Evolutionary conservation across 1,140 invertebrate species (phyloP), one percentile per base, ranked within the genome.

Genomic region (Microplitis demolitor): DNA sequence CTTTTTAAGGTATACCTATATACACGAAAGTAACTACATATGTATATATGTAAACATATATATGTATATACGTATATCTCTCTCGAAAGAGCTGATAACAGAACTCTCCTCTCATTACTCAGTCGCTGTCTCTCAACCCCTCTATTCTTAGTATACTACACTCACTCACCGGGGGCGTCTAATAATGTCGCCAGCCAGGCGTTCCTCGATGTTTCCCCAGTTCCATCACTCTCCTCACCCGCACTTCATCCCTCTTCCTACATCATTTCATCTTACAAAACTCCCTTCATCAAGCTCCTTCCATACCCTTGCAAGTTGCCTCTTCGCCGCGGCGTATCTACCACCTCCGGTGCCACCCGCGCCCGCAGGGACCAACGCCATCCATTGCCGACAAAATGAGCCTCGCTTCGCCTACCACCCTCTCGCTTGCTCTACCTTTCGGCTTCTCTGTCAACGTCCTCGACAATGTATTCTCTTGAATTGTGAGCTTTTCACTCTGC

Each of bases 121-220:
- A 76, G 78, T 74, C 74, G 68, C 71, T 71, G 61, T 45, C 72
- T 64, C 60, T 66, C 69, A 66, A 64, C 69, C 50, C 72, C 56
- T 50, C 51, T 54, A 66, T 69, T 74, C 72, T 82, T 75, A 73
- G 72, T 73, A 72, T 74, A 76, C 76, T 75, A 74, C 80, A 77
- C 78, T 78, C 79, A 81, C 78, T 82, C 80, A 83, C 82, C 77
- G 82, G 83, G 83, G 84, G 85, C 85, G 85, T 85, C 86, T 87
- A 87, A 87, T 87, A 87, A 87, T 87, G 86, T 87, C 86, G 83
- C 84, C 86, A 85, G 82, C 79, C 83, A 86, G 84, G 82, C 85
- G 83, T 85, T 85, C 79, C 79, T 77, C 66, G 54, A 37, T 79
- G 78, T 81, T 82, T 72, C 79, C 80, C 78, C 64, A 77, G 76